A percentile compares a stretch with the other conserved stretches of the same genome.
Evolutionary conservation across 2,113 vertebrate species (phyloP).

Genomic region (Paraplagusia blochii): DNA sequence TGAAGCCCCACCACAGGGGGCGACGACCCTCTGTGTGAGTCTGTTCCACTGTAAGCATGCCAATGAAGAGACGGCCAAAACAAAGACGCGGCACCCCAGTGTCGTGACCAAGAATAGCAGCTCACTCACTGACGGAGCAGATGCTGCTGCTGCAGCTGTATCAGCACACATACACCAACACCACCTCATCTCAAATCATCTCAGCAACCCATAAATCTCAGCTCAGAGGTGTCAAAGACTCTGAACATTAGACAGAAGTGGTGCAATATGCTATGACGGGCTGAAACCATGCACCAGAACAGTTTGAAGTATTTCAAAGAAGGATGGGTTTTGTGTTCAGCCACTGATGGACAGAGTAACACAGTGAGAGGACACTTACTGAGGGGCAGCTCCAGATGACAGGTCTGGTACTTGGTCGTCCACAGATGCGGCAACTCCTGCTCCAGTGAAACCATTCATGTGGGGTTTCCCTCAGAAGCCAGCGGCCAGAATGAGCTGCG

Average conservation of each 20-base stretch:
- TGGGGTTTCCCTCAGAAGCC: conserved; percentile 86
- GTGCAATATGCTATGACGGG: too few relatives aligned
- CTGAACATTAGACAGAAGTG: not conserved
- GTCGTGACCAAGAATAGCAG: conserved; percentile 66
- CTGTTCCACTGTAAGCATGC: conserved; percentile 38
- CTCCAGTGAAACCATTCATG: conserved; percentile 80
- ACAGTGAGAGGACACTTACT: conserved; percentile 80
- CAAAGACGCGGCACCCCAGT: conserved; percentile 55
- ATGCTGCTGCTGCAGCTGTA: conserved; percentile 47
- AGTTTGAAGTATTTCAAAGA: conserved; percentile 9
- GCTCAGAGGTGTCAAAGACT: conserved; percentile 25
- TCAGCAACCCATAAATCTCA: conserved; percentile 25
- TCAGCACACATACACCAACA: not conserved
- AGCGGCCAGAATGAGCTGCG: conserved; percentile 84
- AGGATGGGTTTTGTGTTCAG: conserved; percentile 2
- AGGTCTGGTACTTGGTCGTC: conserved; percentile 78
- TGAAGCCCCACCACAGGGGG: conserved; percentile 8
- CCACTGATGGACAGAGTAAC: conserved; percentile 25
- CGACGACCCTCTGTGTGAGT: conserved; percentile 43
- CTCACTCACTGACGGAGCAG: conserved; percentile 37
- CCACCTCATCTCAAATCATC: conserved; percentile 6
- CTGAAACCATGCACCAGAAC: not conserved
- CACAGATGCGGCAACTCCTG: conserved; percentile 87
- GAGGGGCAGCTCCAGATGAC: conserved; percentile 76
- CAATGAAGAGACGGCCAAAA: conserved; percentile 42